Conservation (phyloP, 2,797 vertebrate genomes). For the Sebastes minor region DNA sequence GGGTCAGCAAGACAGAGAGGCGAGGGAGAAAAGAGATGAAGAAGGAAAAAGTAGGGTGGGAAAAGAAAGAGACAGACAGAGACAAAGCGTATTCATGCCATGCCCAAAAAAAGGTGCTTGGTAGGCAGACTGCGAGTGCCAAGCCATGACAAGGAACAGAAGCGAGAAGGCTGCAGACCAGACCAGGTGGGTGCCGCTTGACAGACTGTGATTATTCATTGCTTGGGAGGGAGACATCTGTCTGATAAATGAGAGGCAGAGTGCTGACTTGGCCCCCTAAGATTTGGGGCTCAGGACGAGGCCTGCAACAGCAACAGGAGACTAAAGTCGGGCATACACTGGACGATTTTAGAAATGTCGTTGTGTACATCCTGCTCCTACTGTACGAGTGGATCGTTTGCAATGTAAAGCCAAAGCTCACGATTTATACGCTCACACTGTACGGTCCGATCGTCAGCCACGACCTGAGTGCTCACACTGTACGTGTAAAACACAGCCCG, state of each 20-base stretch:
- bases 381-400: no score
- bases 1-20: constrained; percentile 48
- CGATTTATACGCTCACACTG: no score
- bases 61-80: constrained; percentile 60
- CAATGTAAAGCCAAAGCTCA: no score
- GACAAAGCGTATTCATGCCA: constrained; percentile 61
- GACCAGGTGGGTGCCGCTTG: constrained; percentile 77
- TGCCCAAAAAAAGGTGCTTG: constrained; percentile 71
- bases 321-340: neutral
- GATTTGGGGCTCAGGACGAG: constrained; percentile 52
- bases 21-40: neutral
- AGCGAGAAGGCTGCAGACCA: constrained; percentile 75
- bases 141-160: constrained; percentile 75
- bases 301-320: constrained; percentile 32
- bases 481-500: no score
- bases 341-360: no score
- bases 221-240: constrained; percentile 77
- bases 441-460: no score
- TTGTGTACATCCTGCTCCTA: no score
- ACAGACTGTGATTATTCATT: constrained; percentile 82
- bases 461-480: no score
- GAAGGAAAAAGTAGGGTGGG: constrained; percentile 6
- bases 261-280: constrained; percentile 75
- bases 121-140: constrained; percentile 72
- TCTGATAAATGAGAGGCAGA: constrained; percentile 80